Evolutionary conservation across 1,140 invertebrate species (phyloP), one percentile per base, ranked within the genome.

Genomic region (Sminthurides bifidus): DNA sequence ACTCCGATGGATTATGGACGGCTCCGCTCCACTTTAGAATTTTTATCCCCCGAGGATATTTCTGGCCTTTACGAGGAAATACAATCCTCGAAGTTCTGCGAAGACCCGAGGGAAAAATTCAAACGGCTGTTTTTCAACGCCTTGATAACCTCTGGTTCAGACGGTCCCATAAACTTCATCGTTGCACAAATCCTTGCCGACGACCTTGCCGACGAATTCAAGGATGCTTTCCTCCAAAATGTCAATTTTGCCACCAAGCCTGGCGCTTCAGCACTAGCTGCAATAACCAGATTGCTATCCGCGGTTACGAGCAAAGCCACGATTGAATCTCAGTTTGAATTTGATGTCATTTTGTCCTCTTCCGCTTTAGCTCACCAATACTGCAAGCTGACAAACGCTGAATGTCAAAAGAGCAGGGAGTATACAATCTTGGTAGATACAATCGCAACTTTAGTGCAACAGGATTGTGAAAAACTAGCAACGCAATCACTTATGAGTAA

Each of bases 41-140:
- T n/a, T n/a, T n/a, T n/a, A n/a, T n/a, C n/a, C n/a, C n/a, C n/a
- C n/a, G n/a, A n/a, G n/a, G n/a, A n/a, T n/a, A n/a, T n/a, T n/a
- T n/a, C n/a, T n/a, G n/a, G n/a, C n/a, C n/a, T n/a, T n/a, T n/a
- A n/a, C n/a, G n/a, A n/a, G n/a, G n/a, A n/a, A n/a, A n/a, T n/a
- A n/a, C n/a, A n/a, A n/a, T n/a, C n/a, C n/a, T n/a, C n/a, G n/a
- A n/a, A n/a, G n/a, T n/a, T n/a, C n/a, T n/a, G n/a, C n/a, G n/a
- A n/a, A n/a, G n/a, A n/a, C n/a, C n/a, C 51, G 26, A 2, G 10
- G 12, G 52, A 54, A 24, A 52, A 54, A 35, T 55, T 61, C 14
- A 75, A 79, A 51, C 81, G 80, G 59, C 75, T 86, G 1, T 80
- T 85, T 60, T 68, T 88, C 2, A 85, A 89, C 64, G 84, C 79